phyloP scores from a whole-genome alignment of 1,140 invertebrate species.

The Hetaerina americana region DNA sequence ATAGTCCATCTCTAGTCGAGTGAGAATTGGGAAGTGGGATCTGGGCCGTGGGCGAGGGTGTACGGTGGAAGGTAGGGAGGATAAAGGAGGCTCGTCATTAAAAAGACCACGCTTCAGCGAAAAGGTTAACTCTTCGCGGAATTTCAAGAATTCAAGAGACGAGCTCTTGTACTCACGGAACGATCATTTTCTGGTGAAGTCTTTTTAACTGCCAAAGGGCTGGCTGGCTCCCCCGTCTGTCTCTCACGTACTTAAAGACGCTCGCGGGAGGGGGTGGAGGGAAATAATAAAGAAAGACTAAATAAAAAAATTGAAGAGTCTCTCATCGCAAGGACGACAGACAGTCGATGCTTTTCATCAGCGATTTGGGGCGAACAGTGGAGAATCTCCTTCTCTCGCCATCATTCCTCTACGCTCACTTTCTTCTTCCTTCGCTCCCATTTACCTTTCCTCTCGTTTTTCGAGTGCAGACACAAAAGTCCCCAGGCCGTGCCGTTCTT shows the following conservation, averaged over 20 bases:
- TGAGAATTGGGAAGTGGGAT: no score
- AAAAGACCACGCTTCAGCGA: not conserved
- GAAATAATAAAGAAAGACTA: no score
- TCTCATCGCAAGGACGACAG: not conserved
- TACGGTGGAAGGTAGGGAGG: not conserved
- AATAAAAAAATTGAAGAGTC: not conserved
- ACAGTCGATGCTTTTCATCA: not conserved
- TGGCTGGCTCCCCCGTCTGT: no score
- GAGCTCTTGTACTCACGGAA: not conserved
- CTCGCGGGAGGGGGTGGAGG: not conserved
- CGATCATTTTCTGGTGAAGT: not conserved
- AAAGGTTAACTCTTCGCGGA: not conserved
- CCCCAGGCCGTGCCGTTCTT: no score
- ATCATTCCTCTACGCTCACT: not conserved
- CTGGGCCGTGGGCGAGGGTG: not conserved
- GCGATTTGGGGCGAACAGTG: not conserved
- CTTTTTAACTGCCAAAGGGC: not conserved
- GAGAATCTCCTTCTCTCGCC: not conserved
- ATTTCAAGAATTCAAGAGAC: not conserved
- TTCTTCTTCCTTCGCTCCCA: not conserved
- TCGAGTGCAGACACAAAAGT: no score
- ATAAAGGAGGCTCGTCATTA: not conserved
- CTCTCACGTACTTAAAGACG: not conserved
- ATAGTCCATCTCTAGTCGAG: no score
- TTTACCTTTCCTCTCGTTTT: not conserved